phyloP scores from a whole-genome alignment of 2,797 vertebrate species.

The Micropoecilia bifurca region DNA sequence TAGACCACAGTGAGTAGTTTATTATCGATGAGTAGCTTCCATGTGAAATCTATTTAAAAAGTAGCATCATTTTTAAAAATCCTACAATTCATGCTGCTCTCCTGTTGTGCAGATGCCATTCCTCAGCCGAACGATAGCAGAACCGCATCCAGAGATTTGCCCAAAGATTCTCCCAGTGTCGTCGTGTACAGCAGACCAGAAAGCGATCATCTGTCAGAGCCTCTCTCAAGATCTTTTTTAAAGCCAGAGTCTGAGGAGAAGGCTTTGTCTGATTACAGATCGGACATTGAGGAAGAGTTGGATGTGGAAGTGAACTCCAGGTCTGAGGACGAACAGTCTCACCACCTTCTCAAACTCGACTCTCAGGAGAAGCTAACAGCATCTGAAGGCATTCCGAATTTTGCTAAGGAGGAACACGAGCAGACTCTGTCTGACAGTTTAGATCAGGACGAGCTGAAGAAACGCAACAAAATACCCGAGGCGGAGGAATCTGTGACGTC shows the following conservation, averaged over 20 bases:
- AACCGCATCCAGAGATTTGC: conserved; percentile 65
- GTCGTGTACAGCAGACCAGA: conserved; percentile 72
- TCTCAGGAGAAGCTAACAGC: conserved; percentile 40
- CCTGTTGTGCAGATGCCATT: conserved; percentile 50
- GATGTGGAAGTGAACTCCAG: conserved; percentile 72
- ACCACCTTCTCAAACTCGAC: conserved; percentile 72
- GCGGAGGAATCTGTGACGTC: conserved; percentile 38
- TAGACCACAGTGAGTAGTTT: conserved; percentile 74
- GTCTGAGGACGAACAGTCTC: conserved; percentile 70
- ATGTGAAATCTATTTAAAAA: background rate
- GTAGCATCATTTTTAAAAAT: background rate
- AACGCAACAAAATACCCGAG: conserved; percentile 49
- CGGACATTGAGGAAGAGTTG: conserved; percentile 82
- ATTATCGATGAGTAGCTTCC: background rate
- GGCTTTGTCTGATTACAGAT: conserved; percentile 69
- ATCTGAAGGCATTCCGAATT: conserved; percentile 26
- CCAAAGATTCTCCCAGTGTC: conserved; percentile 69
- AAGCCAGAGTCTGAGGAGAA: conserved; percentile 54
- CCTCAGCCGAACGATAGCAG: conserved; percentile 42
- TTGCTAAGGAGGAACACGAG: conserved; percentile 30
- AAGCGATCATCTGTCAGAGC: conserved; percentile 54
- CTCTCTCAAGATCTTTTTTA: conserved; percentile 60
- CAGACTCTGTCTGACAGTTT: conserved; percentile 31
- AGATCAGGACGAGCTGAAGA: conserved; percentile 36
- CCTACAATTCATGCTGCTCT: conserved; percentile 1